Base-by-base conservation (phyloP, 2,888 invertebrate species). In the Netelia virgata region DNA sequence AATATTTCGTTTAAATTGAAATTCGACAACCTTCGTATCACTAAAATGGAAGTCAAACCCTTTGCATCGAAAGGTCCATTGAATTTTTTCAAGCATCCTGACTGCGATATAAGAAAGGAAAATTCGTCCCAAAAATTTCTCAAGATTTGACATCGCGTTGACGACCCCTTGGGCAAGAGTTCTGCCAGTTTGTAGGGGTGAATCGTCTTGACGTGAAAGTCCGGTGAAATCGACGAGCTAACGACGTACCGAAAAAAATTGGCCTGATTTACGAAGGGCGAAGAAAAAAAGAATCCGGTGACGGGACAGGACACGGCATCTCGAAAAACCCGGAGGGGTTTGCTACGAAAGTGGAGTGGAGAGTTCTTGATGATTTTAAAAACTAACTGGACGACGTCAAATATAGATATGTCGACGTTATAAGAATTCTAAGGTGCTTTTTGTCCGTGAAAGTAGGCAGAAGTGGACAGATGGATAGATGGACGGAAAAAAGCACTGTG, bases 261-360 rank as follows among this genome's bases (percentile, higher is more conserved):
- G 89, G 89, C 89, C 90, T 90, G 90, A 92, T 91, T 92, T 91
- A 86, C 86, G 73, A 86, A 84, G 85, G 86, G 85, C 82, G 70
- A 57, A 61, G 36, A 68, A 20, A 63, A 74, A 10, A 41, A 57
- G 70, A 53, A 64, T 69, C 69, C 50, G 41, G n/a, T 55, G 55
- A 78, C 20, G 53, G 53, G 6, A 53, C 16, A 16, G 64, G 70
- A 55, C 53, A 41, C 18, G 64, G 36, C 18, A 6, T 59, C 43
- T 11, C n/a, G 6, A n/a, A 18, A 23, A 43, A 53, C 9, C 9
- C 20, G 61, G 59, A 18, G 16, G 61, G 69, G 47, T 59, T 55
- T 74, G 50, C 47, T 61, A 14, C 47, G 11, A 8, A 28, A 11
- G 28, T 16, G 64, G 14, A 20, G 63, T 16, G 69, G 78, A 74